Evolutionary conservation across 2,113 vertebrate genomes (phyloP).

Genomic region (Podarcis muralis): DNA sequence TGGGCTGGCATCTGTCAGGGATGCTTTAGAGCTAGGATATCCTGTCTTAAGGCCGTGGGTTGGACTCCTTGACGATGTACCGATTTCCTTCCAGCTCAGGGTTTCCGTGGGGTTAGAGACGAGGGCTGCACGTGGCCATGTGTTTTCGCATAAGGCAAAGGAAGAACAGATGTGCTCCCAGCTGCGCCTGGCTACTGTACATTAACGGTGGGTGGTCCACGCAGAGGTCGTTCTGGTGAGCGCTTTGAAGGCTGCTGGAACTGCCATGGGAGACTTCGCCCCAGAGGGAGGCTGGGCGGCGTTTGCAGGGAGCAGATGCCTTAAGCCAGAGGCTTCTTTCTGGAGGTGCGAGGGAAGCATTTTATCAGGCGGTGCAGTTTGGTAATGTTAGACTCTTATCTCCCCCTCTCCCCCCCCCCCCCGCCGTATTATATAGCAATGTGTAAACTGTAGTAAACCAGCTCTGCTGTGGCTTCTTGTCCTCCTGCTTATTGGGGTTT

Average conservation of each 20-base stretch:
- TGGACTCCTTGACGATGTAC: background rate
- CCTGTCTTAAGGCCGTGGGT: slow-evolving; percentile 3
- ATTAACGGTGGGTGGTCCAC: slow-evolving; percentile 35
- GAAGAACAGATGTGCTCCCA: slow-evolving; percentile 40
- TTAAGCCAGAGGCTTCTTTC: background rate
- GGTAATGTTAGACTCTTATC: background rate
- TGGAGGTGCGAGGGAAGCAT: background rate
- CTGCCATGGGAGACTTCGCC: background rate
- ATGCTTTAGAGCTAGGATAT: slow-evolving; percentile 19
- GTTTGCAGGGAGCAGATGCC: background rate
- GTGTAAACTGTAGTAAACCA: background rate
- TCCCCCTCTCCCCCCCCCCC: background rate
- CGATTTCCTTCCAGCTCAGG: slow-evolving; percentile 10
- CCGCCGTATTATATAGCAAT: background rate
- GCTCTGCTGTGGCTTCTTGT: background rate
- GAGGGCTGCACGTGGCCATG: slow-evolving; percentile 13
- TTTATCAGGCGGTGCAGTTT: background rate
- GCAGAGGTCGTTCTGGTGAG: background rate
- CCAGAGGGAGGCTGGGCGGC: background rate
- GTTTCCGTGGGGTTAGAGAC: background rate
- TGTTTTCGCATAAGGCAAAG: slow-evolving; percentile 34
- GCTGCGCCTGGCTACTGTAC: slow-evolving; percentile 38
- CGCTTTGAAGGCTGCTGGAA: slow-evolving; percentile 17
- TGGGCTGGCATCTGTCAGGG: background rate
- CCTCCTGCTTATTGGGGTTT: background rate